These are phyloP conservation scores for Bellardia pandia DNA, from an alignment of 2,888 invertebrate genomes.

Conservation along the genomic window DNA sequence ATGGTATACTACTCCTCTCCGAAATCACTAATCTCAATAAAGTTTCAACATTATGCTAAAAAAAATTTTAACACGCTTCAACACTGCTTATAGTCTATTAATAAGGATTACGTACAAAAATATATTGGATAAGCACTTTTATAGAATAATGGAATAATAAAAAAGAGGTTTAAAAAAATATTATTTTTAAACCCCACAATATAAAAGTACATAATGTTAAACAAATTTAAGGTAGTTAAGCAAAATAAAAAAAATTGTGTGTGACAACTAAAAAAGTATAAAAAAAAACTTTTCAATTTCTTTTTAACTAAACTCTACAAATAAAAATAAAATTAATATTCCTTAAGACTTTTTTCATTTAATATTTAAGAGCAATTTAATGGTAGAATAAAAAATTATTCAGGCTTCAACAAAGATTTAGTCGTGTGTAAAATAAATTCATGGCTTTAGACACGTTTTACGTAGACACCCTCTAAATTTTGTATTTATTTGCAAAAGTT, in stretches of 20 bases:
- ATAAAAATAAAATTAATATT: constrained; percentile 5
- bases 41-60: not conserved
- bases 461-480: not conserved
- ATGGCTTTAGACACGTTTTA: no score
- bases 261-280: not conserved
- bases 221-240: not conserved
- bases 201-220: not conserved
- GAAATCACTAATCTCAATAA: not conserved
- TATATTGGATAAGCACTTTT: constrained; percentile 6
- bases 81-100: not conserved
- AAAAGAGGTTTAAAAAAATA: not conserved
- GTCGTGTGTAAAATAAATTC: constrained; percentile 37
- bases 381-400: not conserved
- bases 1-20: not conserved
- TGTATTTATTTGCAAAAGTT: not conserved
- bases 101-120: not conserved
- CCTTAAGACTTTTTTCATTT: not conserved
- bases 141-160: not conserved
- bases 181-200: not conserved
- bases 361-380: not conserved
- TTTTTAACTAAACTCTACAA: not conserved
- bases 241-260: not conserved
- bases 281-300: not conserved
- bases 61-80: not conserved
- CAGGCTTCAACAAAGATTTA: constrained; percentile 14